These are phyloP conservation scores for Poecilia latipinna DNA, from an alignment of 2,113 vertebrate genomes.

Conservation along the genomic window DNA sequence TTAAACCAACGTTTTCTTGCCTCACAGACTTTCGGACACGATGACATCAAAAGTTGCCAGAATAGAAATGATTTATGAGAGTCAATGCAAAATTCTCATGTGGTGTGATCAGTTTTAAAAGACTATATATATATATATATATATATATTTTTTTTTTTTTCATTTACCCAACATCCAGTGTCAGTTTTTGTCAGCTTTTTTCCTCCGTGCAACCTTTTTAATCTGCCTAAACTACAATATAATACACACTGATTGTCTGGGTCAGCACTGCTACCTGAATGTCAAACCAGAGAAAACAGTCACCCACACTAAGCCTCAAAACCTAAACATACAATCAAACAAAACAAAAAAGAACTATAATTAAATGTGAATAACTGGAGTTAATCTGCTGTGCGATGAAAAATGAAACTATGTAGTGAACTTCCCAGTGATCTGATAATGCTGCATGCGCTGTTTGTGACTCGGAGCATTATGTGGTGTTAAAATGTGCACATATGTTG, in stretches of 20 bases:
- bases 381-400: constrained; percentile 14
- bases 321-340: constrained; percentile 8
- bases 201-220: constrained; percentile 38
- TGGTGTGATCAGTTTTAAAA: background rate
- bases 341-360: constrained; percentile 1
- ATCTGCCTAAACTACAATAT: constrained; percentile 49
- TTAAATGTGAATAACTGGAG: constrained; percentile 14
- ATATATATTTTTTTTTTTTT: background rate
- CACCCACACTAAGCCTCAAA: constrained; percentile 17
- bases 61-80: constrained; percentile 32
- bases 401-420: constrained; percentile 5
- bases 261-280: constrained; percentile 63
- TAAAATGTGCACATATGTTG: constrained; percentile 23
- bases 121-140: background rate
- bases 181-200: constrained; percentile 31
- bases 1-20: constrained; percentile 2
- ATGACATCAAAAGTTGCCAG: constrained; percentile 6
- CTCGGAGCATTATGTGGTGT: constrained; percentile 44
- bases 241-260: constrained; percentile 78
- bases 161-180: constrained; percentile 30
- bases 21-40: constrained; percentile 13
- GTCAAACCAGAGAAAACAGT: constrained; percentile 49
- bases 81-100: background rate
- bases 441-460: constrained; percentile 75
- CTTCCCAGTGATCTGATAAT: constrained; percentile 48